phyloP scores from a whole-genome alignment of 2,797 vertebrate species.

The Macroramphosus scolopax region DNA sequence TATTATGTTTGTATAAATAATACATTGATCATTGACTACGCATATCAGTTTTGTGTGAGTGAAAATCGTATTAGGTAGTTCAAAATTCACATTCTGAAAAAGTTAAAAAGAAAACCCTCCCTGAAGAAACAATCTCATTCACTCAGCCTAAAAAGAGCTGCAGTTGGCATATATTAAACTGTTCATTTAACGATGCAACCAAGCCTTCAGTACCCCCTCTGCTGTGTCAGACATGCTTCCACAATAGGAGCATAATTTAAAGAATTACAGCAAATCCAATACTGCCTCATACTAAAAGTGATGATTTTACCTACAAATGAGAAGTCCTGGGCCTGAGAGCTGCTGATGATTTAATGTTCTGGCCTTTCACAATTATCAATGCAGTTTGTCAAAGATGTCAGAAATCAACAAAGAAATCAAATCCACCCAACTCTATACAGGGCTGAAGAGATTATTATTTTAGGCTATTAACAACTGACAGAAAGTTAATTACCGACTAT shows the following conservation, averaged over 20 bases:
- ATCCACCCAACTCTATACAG: not conserved
- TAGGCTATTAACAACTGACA: not conserved
- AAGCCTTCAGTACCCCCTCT: conserved; percentile 46
- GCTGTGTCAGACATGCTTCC: conserved; percentile 58
- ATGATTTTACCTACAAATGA: conserved; percentile 21
- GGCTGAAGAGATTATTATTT: not conserved
- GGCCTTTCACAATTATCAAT: conserved; percentile 2
- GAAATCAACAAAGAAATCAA: conserved; percentile 3
- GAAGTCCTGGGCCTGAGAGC: not conserved
- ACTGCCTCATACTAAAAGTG: conserved; percentile 10
- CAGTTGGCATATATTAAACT: conserved; percentile 48
- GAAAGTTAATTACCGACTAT: not conserved
- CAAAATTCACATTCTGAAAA: conserved; percentile 15
- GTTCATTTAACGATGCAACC: conserved; percentile 52
- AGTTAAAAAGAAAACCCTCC: conserved; percentile 16
- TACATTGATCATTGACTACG: conserved; percentile 7
- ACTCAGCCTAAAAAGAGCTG: conserved; percentile 52
- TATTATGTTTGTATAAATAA: conserved; percentile 10
- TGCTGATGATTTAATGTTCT: conserved; percentile 14
- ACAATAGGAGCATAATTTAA: conserved; percentile 47
- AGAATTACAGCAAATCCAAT: conserved; percentile 38
- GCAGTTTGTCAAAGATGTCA: conserved; percentile 1
- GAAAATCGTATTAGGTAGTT: conserved; percentile 1
- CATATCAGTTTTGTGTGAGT: conserved; percentile 3
- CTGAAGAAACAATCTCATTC: conserved; percentile 24